These are phyloP conservation scores for Lasioglossum baleicum DNA, from an alignment of 1,140 invertebrate species.

Conservation along the genomic window DNA sequence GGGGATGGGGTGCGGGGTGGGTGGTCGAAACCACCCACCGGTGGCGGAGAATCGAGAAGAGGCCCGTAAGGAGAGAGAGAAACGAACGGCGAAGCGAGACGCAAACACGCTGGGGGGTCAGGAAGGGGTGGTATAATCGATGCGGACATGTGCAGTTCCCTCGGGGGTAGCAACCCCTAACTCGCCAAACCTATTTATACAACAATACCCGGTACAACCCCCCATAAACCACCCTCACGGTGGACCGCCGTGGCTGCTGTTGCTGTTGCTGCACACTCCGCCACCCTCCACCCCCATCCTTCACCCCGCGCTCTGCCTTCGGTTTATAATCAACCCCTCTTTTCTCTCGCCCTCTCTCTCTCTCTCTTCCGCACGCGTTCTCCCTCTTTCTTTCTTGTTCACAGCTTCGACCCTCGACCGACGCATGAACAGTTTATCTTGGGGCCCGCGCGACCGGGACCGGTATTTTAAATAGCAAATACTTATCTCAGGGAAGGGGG, in stretches of 20 bases:
- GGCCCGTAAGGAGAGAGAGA: constrained; percentile 49
- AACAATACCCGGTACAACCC: constrained; percentile 78
- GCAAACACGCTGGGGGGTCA: constrained; percentile 42
- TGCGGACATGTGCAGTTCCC: constrained; percentile 81
- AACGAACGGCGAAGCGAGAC: constrained; percentile 35
- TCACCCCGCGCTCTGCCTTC: constrained; percentile 57
- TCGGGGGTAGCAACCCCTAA: constrained; percentile 79
- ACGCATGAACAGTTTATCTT: constrained; percentile 76
- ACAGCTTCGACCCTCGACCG: constrained; percentile 49
- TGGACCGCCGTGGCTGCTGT: constrained; percentile 72
- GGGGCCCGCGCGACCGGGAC: constrained; percentile 63
- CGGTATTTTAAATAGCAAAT: constrained; percentile 79
- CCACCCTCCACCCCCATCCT: constrained; percentile 50
- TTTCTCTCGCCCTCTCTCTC: constrained; percentile 32
- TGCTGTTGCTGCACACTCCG: constrained; percentile 61
- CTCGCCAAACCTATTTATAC: constrained; percentile 81
- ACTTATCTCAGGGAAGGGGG: constrained; percentile 71
- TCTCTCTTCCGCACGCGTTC: constrained; percentile 31
- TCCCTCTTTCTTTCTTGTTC: constrained; percentile 32
- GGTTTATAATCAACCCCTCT: constrained; percentile 65
- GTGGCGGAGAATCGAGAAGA: constrained; percentile 62
- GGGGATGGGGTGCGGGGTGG: neutral
- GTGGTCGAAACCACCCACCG: constrained; percentile 55
- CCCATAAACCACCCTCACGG: constrained; percentile 77
- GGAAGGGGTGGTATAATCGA: constrained; percentile 79